Evolutionary conservation across 2,113 vertebrate species (phyloP), one percentile per base, ranked within the genome.

Genomic region (Diphyllodes magnificus): DNA sequence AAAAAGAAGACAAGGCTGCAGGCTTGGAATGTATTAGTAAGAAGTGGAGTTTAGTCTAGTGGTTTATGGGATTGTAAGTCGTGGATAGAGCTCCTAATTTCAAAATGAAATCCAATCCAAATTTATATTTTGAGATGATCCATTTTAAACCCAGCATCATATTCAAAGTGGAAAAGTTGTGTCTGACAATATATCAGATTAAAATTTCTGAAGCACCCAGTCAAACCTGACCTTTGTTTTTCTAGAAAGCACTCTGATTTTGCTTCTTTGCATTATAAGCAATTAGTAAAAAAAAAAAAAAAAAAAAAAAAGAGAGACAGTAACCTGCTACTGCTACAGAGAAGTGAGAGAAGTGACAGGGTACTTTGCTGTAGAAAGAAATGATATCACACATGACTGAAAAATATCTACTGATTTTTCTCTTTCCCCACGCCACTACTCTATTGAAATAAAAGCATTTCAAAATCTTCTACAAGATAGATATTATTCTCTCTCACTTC

Each of bases 371-470:
- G 65, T 71, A 95, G 69, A 82, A 95, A 93, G 91, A 39, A 16
- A 51, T 8, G 1, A 22, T 9, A 81, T 92, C 49, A 94, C 12
- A 88, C 23, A 44, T 86, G 87, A 96, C 44, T 91, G 85, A 87
- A 96, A 96, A 92, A 88, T 92, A 86, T 75, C 8, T 27, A 28
- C 49, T 56, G 22, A 56, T 68, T 49, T 3, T 61, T 93, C 54
- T 23, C 61, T 85, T 94, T 63, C 44, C 53, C 21, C 73, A 64
- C 15, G 30, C 6, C 11, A 15, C 10, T 66, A 25, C 6, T 75
- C 5, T 70, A 51, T 9, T 51, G 49, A 89, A 98, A 97, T 96
- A 60, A 96, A 97, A 82, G 23, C 42, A 96, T 92, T 95, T 93
- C 49, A 80, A 94, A 80, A 37, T 40, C 30, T 90, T 49, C 95